These are phyloP conservation scores for Notoglanidium macrostoma DNA, from an alignment of 2,797 vertebrate species.

Conservation along the genomic window DNA sequence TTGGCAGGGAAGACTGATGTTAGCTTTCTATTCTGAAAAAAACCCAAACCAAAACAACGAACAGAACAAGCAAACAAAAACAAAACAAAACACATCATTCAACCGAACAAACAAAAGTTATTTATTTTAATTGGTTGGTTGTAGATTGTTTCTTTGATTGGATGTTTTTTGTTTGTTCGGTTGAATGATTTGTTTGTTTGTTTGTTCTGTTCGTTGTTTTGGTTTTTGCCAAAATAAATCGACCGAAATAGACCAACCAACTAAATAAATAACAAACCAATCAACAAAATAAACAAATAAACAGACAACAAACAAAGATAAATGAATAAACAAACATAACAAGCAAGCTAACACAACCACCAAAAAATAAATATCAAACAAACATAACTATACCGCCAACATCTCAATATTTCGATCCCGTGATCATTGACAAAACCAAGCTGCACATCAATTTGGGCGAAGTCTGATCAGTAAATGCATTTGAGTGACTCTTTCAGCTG, in stretches of 20 bases:
- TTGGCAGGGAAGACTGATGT: background rate
- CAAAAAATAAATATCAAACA: background rate
- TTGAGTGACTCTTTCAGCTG: background rate
- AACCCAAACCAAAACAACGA: background rate
- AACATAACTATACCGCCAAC: background rate
- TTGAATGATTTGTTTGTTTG: too few species aligned
- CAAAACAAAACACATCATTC: background rate
- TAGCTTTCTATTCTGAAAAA: background rate
- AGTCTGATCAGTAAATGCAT: background rate
- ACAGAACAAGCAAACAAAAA: background rate
- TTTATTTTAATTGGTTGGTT: too few species aligned
- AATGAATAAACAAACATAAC: background rate
- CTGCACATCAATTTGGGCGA: background rate
- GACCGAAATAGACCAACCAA: background rate
- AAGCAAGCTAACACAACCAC: background rate
- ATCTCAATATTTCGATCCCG: background rate
- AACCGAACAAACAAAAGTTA: background rate
- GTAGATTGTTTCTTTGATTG: too few species aligned
- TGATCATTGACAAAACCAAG: background rate
- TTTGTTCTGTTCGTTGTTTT: too few species aligned
- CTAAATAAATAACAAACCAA: too few species aligned
- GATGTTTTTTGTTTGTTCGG: too few species aligned
- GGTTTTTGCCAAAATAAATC: too few species aligned
- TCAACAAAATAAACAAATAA: background rate
- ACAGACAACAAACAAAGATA: background rate